These are phyloP conservation scores for Anolis apletophallus DNA, from an alignment of 2,797 vertebrate species.

Conservation along the genomic window DNA sequence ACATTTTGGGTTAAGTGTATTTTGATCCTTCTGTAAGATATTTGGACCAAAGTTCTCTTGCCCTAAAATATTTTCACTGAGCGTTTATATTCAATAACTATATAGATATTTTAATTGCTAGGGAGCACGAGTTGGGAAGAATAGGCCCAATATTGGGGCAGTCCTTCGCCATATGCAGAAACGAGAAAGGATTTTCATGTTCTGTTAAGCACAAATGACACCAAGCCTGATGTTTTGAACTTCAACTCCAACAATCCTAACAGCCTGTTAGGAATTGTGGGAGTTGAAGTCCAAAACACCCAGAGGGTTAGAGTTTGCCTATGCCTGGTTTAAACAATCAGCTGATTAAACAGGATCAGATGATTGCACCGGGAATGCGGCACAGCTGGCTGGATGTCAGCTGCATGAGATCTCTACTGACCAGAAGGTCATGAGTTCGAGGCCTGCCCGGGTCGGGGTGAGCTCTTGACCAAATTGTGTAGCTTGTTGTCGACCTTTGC, in stretches of 20 bases:
- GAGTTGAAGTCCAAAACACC: no score
- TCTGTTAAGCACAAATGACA: neutral
- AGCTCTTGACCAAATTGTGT: no score
- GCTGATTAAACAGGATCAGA: neutral
- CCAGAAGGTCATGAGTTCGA: no score
- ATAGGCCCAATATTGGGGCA: neutral
- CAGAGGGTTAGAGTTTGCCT: no score
- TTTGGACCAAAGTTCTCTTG: conserved; percentile 14
- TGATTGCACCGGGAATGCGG: no score
- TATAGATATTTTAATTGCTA: neutral
- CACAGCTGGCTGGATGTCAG: no score
- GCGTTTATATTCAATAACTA: neutral
- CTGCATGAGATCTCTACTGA: no score
- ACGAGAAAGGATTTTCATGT: neutral
- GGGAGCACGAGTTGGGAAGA: neutral
- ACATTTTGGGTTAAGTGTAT: neutral
- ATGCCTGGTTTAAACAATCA: neutral
- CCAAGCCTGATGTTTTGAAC: neutral
- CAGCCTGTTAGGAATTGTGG: no score
- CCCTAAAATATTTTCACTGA: neutral
- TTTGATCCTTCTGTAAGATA: neutral
- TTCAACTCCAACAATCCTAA: no score
- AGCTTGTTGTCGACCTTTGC: no score
- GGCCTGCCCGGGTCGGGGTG: no score
- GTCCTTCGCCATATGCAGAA: neutral